Base-by-base conservation (phyloP, 2,888 invertebrate species). In the Drosophila maculinotata region DNA sequence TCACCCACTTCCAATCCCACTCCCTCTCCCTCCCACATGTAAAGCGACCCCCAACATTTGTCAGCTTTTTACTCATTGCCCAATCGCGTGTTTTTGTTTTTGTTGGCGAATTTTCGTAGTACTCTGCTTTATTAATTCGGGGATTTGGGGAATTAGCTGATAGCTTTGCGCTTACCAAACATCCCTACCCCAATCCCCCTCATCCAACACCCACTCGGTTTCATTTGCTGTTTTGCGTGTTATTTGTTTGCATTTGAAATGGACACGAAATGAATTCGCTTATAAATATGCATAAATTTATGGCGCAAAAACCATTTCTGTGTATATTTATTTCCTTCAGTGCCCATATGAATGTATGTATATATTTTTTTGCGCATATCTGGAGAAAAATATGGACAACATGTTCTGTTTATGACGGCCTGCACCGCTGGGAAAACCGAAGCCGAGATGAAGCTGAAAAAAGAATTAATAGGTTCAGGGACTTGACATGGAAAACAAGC, bases 201-300 rank as follows among this genome's bases (percentile, higher is more conserved):
- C 6, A 0, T 4, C 17, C 41, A 10, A 10, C 14, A 17, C 33
- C 45, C 31, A 8, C 28, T 38, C 53, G 33, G 17, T 30, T 60
- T 39, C n/a, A 30, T 20, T 57, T 56, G 31, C 54, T 38, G 33
- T 60, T 66, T 31, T 58, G 31, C 48, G 64, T 79, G 76, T 64
- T 82, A 65, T 82, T 82, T 87, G 86, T 87, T 87, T 79, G 82
- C 88, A 87, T 82, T 85, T 69, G 88, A 79, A 82, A 79, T 83
- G 83, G 77, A 83, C 88, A 74, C 54, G 83, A 65, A 70, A 79
- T 74, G 65, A 65, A 87, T 79, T 73, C 51, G 62, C 69, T 63
- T 74, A 83, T 83, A 86, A 83, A 88, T 88, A 84, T 88, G 88
- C 86, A 83, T 88, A 80, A 77, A 71, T 83, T 69, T 87, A 65